Evolutionary conservation across 2,888 invertebrate genomes (phyloP).

Genomic region (Herminia tarsipennalis): DNA sequence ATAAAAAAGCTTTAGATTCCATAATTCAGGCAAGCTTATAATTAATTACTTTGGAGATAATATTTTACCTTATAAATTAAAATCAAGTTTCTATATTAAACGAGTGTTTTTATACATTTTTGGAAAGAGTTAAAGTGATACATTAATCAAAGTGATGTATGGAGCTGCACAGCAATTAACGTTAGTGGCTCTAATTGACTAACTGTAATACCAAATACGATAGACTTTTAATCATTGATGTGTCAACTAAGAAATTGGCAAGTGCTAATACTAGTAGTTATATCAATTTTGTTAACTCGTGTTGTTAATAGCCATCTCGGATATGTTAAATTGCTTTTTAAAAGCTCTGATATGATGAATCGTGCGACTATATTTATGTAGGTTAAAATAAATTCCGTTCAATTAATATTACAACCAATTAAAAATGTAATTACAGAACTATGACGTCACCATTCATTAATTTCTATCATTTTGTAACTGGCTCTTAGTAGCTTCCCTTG

Average conservation of each 20-base stretch:
- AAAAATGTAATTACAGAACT: conserved; percentile 7
- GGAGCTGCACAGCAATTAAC: conserved; percentile 26
- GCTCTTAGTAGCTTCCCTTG: conserved; percentile 22
- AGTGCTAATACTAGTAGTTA: conserved; percentile 55
- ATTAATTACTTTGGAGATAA: conserved; percentile 42
- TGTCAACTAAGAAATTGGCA: conserved; percentile 50
- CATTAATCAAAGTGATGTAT: conserved; percentile 40
- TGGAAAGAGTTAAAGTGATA: conserved; percentile 36
- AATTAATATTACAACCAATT: conserved; percentile 5
- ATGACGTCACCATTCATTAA: conserved; percentile 29
- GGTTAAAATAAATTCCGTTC: conserved; percentile 1
- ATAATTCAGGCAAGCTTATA: conserved; percentile 26
- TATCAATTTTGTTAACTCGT: conserved; percentile 39
- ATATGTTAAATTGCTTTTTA: not conserved
- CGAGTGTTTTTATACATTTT: conserved; percentile 37
- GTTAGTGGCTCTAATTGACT: conserved; percentile 32
- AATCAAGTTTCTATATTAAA: conserved; percentile 39
- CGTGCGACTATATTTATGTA: conserved; percentile 1
- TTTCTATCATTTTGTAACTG: conserved; percentile 13
- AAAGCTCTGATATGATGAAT: conserved; percentile 5
- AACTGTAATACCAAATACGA: conserved; percentile 27
- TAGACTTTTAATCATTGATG: conserved; percentile 28
- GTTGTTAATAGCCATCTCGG: not conserved
- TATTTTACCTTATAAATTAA: conserved; percentile 38
- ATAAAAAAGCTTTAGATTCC: conserved; percentile 15